Evolutionary conservation across 2,888 invertebrate genomes (phyloP), one percentile per base, ranked within the genome.

Genomic region (Thecophora atra): DNA sequence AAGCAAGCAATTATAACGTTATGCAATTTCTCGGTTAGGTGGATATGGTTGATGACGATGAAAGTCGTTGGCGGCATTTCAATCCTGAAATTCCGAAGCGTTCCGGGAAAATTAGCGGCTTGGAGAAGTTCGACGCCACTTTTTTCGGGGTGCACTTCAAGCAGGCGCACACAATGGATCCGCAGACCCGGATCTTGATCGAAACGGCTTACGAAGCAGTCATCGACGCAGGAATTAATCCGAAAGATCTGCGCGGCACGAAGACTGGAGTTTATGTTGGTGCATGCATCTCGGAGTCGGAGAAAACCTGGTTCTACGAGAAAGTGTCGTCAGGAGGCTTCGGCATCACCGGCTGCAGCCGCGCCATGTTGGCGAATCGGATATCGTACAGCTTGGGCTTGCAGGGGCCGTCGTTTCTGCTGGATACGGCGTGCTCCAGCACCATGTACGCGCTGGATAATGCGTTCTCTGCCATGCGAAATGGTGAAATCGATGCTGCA

Each of bases 391-490:
- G 92, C 87, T 89, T 98, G 74, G 96, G 96, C 30, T 89, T 95
- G 19, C 93, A 92, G 79, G 97, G 98, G 0, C 97, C 97, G 0
- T 96, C 96, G 6, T 94, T 92, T 87, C 89, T 93, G 0, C 89
- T 96, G 13, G 98, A 98, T 86, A 96, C 97, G 0, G 98, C 98
- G 0, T 98, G 98, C 84, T 96, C 96, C n/a, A 97, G 97, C 71
- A 94, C 96, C 11, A 89, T 97, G 77, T 91, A 94, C 78, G 97
- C 97, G 0, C 77, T 98, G 71, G 95, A 97, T 79, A 92, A 93
- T 76, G 95, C 94, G 17, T 94, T 92, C 83, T 89, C 89, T 64
- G 90, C 94, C 0, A 91, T 97, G 62, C 88, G 93, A 47, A 90
- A 90, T 77, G 96, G 95, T 0, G 90, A 92, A 75, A 96, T 96